phyloP scores from a whole-genome alignment of 1,140 invertebrate species.

The Triops longicaudatus region DNA sequence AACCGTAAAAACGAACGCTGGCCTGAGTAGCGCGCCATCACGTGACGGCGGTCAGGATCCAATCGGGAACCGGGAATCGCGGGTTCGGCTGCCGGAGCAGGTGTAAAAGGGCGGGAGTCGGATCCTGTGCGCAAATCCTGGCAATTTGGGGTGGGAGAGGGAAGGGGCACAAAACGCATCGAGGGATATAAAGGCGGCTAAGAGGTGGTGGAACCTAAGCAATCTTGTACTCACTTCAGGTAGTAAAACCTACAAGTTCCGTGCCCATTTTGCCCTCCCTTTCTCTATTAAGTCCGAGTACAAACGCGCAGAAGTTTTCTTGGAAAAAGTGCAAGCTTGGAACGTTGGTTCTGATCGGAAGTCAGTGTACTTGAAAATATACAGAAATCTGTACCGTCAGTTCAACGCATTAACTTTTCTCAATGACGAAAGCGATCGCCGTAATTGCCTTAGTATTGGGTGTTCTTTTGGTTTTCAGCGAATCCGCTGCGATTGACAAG shows the following conservation, averaged over 20 bases:
- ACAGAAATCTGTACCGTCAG: not conserved
- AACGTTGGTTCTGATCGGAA: not conserved
- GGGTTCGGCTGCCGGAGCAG: not conserved
- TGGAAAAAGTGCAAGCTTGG: not conserved
- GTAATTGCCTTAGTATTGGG: conserved; percentile 6
- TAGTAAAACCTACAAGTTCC: not conserved
- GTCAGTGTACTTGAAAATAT: not conserved
- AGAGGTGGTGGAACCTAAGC: not conserved
- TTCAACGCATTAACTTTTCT: not conserved
- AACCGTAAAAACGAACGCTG: not conserved
- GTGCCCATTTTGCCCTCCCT: not conserved
- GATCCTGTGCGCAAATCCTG: not conserved
- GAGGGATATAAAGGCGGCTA: not conserved
- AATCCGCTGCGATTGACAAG: not conserved
- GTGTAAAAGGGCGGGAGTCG: not conserved
- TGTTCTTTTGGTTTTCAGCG: not conserved
- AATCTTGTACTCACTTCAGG: not conserved
- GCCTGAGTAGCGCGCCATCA: not conserved
- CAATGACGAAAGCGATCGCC: not conserved
- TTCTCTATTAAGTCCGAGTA: not conserved
- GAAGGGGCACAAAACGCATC: not conserved
- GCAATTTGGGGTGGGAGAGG: not conserved
- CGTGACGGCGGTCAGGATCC: not conserved
- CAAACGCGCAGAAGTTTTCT: not conserved
- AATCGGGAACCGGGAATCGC: not conserved